Percentiles rank a stretch among this genome's conserved stretches.
These are phyloP conservation scores for Ophioninae sp. DNA, from an alignment of 2,888 invertebrate species.

Conservation along the genomic window DNA sequence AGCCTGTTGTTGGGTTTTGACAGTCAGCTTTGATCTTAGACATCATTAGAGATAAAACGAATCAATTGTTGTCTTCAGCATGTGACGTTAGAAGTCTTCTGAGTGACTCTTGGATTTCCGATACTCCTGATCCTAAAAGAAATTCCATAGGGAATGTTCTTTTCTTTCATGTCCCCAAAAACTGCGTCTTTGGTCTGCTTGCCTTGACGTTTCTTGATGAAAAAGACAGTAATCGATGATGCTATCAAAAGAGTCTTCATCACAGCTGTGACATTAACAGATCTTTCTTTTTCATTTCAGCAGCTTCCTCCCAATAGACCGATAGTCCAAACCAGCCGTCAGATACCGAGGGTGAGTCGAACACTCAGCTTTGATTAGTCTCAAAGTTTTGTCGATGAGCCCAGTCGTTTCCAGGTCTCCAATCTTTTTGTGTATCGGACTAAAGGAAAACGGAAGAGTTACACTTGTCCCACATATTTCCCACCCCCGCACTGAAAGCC, in stretches of 20 bases:
- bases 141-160: too few species aligned
- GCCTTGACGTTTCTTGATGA: background rate
- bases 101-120: too few species aligned
- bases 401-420: background rate
- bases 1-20: background rate
- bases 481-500: background rate
- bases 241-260: background rate
- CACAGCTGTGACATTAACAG: background rate
- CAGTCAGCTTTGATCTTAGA: background rate
- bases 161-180: too few species aligned
- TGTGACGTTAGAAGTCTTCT: too few species aligned
- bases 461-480: conserved; percentile 9
- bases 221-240: background rate
- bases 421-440: background rate
- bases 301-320: background rate
- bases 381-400: background rate
- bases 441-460: background rate
- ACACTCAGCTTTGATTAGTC: background rate
- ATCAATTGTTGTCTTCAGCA: too few species aligned
- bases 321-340: background rate
- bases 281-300: conserved; percentile 1
- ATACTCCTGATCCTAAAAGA: too few species aligned
- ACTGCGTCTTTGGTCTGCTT: background rate
- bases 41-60: too few species aligned
- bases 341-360: conserved; percentile 2